A percentile compares a stretch with the other conserved stretches of the same genome.
phyloP scores from a whole-genome alignment of 2,797 vertebrate genomes.

The Acanthurus lineatus region DNA sequence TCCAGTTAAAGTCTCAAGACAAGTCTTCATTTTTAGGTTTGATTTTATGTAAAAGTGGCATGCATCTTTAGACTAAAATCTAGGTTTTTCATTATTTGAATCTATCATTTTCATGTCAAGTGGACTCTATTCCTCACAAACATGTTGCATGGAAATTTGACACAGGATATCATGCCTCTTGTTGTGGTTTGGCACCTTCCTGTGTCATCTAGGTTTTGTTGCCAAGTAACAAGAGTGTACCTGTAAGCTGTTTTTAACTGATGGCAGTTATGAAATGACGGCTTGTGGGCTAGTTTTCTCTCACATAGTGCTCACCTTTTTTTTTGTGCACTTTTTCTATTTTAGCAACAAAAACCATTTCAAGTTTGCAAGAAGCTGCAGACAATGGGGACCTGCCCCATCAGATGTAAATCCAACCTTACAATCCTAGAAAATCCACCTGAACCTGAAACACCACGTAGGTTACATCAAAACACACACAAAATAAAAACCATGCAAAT shows the following conservation, averaged over 20 bases:
- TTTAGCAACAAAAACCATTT: conserved; percentile 5
- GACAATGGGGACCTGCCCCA: conserved; percentile 80
- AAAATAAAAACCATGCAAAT: background rate
- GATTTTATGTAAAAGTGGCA: no score
- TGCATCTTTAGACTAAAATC: conserved; percentile 5
- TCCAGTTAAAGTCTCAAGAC: no score
- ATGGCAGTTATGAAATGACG: background rate
- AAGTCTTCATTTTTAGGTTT: no score
- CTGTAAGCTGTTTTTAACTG: background rate
- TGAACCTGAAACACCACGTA: conserved; percentile 72
- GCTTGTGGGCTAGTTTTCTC: background rate
- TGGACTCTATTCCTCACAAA: background rate
- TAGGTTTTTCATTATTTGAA: background rate
- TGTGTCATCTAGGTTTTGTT: conserved; percentile 41
- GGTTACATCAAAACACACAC: conserved; percentile 1
- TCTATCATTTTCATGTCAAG: background rate
- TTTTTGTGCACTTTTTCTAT: background rate
- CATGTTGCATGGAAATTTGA: conserved; percentile 56
- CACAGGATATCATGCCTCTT: conserved; percentile 61
- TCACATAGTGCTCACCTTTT: background rate
- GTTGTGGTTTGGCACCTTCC: conserved; percentile 66
- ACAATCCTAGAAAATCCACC: conserved; percentile 63
- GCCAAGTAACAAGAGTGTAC: conserved; percentile 7
- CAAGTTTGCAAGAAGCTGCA: conserved; percentile 23
- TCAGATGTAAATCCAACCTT: conserved; percentile 56